Conservation (phyloP, 2,113 vertebrate genomes). For the mouse (Mus musculus) region GRCm39 chr17:28166001-28166500, state of each 20-base stretch:
- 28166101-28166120: background rate
- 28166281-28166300: background rate
- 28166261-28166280: background rate
- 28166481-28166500: background rate
- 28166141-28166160: background rate
- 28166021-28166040: background rate
- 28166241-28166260: constrained; percentile 39
- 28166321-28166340: background rate
- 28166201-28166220: background rate
- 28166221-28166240: background rate
- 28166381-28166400: background rate
- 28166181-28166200: background rate
- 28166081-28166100: background rate
- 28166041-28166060: background rate
- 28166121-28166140: background rate
- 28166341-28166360: background rate
- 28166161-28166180: background rate
- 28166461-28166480: background rate
- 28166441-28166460: background rate
- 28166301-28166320: background rate
- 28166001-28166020: background rate
- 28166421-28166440: background rate
- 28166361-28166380: background rate
- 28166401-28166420: background rate
- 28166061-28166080: background rate